Evolutionary conservation across 2,113 vertebrate species (phyloP), one percentile per base, ranked within the genome.

Genomic region (Austrofundulus limnaeus): DNA sequence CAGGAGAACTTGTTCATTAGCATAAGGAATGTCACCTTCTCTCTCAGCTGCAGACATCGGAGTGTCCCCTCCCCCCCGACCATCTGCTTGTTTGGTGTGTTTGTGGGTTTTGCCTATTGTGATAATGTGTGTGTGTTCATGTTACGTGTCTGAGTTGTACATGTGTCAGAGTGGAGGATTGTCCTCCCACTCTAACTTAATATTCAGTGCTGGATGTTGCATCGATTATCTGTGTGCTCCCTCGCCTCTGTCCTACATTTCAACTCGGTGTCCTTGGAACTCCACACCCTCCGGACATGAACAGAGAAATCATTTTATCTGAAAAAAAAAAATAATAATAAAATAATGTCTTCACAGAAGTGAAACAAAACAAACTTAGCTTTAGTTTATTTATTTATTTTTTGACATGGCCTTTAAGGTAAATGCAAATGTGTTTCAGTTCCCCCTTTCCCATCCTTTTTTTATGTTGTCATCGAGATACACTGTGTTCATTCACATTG

Each of bases 21-120:
- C 87, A 89, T 90, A 72, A 77, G 45, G 65, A 89, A 83, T 84
- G 85, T 90, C 84, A 90, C 88, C 82, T 88, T 83, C 76, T 71
- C 75, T 51, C 47, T 83, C 64, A 75, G 63, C 69, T 55, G 61
- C 45, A 43, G 20, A 59, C 54, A 69, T 61, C 49, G 55, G n/a
- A 47, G 38, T 48, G 67, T 68, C 66, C 68, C 63, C 69, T 68
- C 66, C 68, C 63, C 69, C 14, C 31, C 14, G 34, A 67, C 88
- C 85, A 87, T 84, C 87, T 90, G 87, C 56, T 72, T 85, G 65
- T 68, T 68, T 72, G 5, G 41, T 55, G 51, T 63, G 6, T 31
- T 51, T 65, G n/a, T n/a, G n/a, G n/a, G n/a, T n/a, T n/a, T n/a
- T n/a, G n/a, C n/a, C n/a, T n/a, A n/a, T n/a, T n/a, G n/a, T n/a